These are phyloP conservation scores for Strongylocentrotus purpuratus DNA, from an alignment of 35 echinoderm and acorn worm species.

Conservation along the genomic window DNA sequence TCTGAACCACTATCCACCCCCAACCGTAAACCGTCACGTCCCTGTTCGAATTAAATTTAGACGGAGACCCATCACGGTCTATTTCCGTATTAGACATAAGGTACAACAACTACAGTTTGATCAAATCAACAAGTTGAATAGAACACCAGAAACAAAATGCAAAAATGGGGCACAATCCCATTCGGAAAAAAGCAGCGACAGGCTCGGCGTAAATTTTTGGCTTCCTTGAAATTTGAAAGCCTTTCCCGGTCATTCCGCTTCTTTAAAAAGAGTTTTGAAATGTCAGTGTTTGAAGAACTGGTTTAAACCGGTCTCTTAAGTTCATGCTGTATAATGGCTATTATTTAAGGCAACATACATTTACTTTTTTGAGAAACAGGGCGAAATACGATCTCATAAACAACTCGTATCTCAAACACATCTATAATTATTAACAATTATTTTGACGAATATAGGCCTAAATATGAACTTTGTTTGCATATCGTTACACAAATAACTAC, in stretches of 20 bases:
- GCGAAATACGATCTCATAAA: too few relatives aligned
- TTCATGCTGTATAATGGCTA: too few relatives aligned
- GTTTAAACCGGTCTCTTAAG: too few relatives aligned
- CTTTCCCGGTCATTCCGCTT: too few relatives aligned
- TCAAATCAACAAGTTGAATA: not conserved
- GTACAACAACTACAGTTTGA: not conserved
- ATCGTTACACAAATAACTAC: too few relatives aligned
- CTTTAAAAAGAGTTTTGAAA: not conserved
- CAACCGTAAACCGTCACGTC: not conserved
- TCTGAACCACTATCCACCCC: not conserved
- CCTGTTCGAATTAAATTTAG: conserved; percentile 11
- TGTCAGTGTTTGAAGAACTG: not conserved
- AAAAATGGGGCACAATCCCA: not conserved
- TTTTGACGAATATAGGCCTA: too few relatives aligned
- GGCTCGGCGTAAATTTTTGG: not conserved
- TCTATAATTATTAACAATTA: too few relatives aligned
- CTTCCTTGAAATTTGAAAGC: not conserved
- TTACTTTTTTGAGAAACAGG: too few relatives aligned
- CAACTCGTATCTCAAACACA: too few relatives aligned
- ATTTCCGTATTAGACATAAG: not conserved
- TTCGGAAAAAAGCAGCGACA: not conserved
- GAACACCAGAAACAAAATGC: not conserved
- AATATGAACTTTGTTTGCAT: too few relatives aligned
- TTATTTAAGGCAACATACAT: too few relatives aligned
- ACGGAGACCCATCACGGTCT: not conserved